Evolutionary conservation across 2,113 vertebrate species (phyloP), one percentile per base, ranked within the genome.

Genomic region (Channa argus): DNA sequence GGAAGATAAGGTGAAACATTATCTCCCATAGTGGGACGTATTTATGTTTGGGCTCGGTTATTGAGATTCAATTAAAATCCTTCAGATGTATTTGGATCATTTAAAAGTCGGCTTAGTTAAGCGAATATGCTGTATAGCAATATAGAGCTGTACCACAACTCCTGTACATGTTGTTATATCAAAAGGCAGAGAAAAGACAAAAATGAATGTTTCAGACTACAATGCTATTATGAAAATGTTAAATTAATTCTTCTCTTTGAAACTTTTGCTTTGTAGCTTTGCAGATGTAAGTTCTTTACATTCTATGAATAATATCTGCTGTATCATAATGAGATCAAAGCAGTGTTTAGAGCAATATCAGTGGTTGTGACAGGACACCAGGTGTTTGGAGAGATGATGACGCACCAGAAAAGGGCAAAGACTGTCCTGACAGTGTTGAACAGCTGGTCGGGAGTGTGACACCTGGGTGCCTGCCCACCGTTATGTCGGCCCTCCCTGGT

Each of bases 331-430:
- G 63, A 63, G 67, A 85, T 89, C 70, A 77, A 79, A 83, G 78
- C 63, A 53, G 59, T 10, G 59, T 83, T 80, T 37, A 36, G 67
- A 70, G 63, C 13, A 2, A 69, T 82, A 54, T 87, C 66, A 71
- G 45, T 46, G 69, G 63, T 45, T 78, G 8, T 89, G 90, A 91
- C 88, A 91, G 87, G 85, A 85, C 82, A 85, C 88, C 91, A 92
- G 92, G 83, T 93, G 91, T 83, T 88, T 66, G 52, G 67, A 68
- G 76, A 63, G 72, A 84, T 73, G 85, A 85, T 82, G 86, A 90
- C 72, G 52, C 83, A 72, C 72, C 70, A 78, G 80, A 72, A 91
- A 91, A 91, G 89, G 88, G 79, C 90, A 91, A 88, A 88, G 84
- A 82, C 82, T 84, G 88, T 90, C 84, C 83, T 90, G 88, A 90